A percentile compares a stretch with the other conserved stretches of the same genome.
phyloP scores from a whole-genome alignment of 2,888 invertebrate genomes.

The Spodoptera littoralis region DNA sequence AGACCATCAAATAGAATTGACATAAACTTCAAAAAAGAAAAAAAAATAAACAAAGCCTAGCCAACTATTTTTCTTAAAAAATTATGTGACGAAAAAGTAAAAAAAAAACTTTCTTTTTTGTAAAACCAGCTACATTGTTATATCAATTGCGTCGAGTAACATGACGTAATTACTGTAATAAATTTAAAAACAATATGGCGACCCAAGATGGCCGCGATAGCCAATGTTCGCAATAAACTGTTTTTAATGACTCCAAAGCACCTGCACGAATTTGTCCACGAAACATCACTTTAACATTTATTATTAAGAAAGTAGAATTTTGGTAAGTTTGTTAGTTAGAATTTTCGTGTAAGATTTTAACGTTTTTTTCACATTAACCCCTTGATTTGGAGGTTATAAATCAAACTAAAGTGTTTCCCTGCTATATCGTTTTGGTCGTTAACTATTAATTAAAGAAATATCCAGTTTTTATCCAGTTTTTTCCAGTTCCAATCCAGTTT shows the following conservation, averaged over 20 bases:
- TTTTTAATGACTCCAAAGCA: slow-evolving; percentile 76
- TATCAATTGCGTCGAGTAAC: slow-evolving; percentile 65
- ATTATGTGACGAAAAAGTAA: slow-evolving; percentile 32
- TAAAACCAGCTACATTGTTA: slow-evolving; percentile 39
- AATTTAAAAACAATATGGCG: slow-evolving; percentile 83
- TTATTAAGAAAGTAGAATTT: slow-evolving; percentile 36
- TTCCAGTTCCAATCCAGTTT: no score
- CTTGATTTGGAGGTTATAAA: slow-evolving; percentile 30
- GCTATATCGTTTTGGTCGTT: slow-evolving; percentile 27
- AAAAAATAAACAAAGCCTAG: slow-evolving; percentile 10
- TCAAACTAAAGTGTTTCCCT: slow-evolving; percentile 48
- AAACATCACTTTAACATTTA: slow-evolving; percentile 47
- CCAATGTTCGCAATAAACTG: slow-evolving; percentile 74
- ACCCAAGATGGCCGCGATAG: slow-evolving; percentile 75
- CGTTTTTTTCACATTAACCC: slow-evolving; percentile 15
- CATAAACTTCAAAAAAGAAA: slow-evolving; percentile 20
- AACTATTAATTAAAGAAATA: slow-evolving; percentile 15
- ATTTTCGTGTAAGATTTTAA: slow-evolving; percentile 14
- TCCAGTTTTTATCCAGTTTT: no score
- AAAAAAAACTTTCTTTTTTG: slow-evolving; percentile 13
- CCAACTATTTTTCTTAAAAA: slow-evolving; percentile 1
- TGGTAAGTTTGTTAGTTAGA: slow-evolving; percentile 24
- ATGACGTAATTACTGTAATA: slow-evolving; percentile 81
- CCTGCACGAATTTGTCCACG: slow-evolving; percentile 74
- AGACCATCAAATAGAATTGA: slow-evolving; percentile 15